Conservation (phyloP, 2,797 vertebrate genomes). For the Channa striata region DNA sequence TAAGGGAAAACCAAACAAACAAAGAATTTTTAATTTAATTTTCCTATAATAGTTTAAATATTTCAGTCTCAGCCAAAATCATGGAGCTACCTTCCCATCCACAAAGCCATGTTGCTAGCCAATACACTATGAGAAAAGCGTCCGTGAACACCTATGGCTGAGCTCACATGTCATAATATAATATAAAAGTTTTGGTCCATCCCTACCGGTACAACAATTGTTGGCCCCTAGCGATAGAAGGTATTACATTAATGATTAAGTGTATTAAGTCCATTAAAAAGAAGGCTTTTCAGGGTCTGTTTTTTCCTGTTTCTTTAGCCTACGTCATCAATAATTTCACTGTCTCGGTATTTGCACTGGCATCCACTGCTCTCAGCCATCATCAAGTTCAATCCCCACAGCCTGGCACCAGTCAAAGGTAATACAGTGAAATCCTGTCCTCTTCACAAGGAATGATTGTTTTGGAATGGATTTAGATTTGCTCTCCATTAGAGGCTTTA, state of each 20-base stretch:
- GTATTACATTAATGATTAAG: constrained; percentile 11
- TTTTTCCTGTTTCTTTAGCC: constrained; percentile 49
- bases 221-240: background rate
- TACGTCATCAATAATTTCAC: constrained; percentile 54
- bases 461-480: constrained; percentile 57
- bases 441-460: constrained; percentile 66
- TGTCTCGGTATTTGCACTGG: constrained; percentile 72
- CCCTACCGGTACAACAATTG: background rate
- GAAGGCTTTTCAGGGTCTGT: constrained; percentile 40
- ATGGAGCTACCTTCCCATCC: too few species aligned
- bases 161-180: too few species aligned
- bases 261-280: constrained; percentile 1
- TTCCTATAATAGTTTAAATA: too few species aligned
- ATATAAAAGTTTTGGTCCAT: too few species aligned
- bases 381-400: constrained; percentile 53
- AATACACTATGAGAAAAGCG: too few species aligned
- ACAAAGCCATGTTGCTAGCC: too few species aligned
- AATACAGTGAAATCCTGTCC: constrained; percentile 72
- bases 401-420: constrained; percentile 62
- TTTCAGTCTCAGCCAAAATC: too few species aligned
- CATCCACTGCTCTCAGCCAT: constrained; percentile 53
- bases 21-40: too few species aligned
- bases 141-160: too few species aligned
- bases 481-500: constrained; percentile 62
- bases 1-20: too few species aligned